Evolutionary conservation across 2,797 vertebrate genomes (phyloP), one percentile per base, ranked within the genome.

Genomic region (Adelosebastes latens): DNA sequence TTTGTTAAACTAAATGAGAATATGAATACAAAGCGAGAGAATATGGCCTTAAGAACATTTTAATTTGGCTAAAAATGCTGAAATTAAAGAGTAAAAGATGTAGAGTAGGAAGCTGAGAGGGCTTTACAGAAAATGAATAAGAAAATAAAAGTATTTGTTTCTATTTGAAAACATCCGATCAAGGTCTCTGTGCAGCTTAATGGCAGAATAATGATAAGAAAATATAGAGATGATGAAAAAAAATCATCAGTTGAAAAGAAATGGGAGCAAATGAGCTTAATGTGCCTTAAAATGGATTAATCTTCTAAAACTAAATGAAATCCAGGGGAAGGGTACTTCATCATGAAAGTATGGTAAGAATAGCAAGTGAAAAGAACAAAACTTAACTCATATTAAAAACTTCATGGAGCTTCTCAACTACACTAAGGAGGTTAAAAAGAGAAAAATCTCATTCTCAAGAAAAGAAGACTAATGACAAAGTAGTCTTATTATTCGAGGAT

Each of bases 211-310:
- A 88, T 91, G 82, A 84, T 82, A 77, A 65, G 72, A 65, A 84
- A 77, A 87, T 70, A 80, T 66, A 68, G 27, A 69, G 32, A 79
- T 81, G 31, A 85, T 59, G 24, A 65, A 31, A 67, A 32, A 32
- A 46, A 74, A 61, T 71, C 34, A 79, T 79, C 59, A 34, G 64
- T 31, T 18, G 59, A 82, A 80, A 89, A 78, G 62, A 77, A 88
- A 78, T 78, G 76, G 72, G 49, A 79, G 75, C 64, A 88, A 91
- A 88, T 84, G 74, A 88, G 89, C 80, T 86, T 90, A 89, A 92
- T 92, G 89, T 87, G 81, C 80, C 86, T 88, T 84, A 87, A 88
- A 89, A 89, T 81, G 79, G 75, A 93, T 91, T 86, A 72, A 91
- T 92, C 84, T 84, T 83, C 76, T 64, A 76, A 65, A 67, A 84